Evolutionary conservation across 2,113 vertebrate genomes (phyloP).

Genomic region (Perca flavescens): DNA sequence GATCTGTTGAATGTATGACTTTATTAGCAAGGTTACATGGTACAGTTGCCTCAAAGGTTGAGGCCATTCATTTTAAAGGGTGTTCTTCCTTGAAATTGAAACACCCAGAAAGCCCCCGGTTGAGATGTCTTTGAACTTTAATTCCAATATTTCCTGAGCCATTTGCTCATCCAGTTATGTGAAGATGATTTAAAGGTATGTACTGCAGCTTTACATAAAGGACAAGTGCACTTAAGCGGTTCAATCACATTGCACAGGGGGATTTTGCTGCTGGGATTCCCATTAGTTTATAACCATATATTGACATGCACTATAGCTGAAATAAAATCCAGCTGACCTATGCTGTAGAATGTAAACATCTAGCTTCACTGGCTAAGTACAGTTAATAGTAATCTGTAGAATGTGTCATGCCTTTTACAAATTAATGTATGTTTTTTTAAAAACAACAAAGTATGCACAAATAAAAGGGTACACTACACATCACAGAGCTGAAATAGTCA

Average conservation of each 20-base stretch:
- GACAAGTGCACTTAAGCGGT: constrained; percentile 49
- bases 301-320: constrained; percentile 38
- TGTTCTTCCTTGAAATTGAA: constrained; percentile 17
- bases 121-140: constrained; percentile 39
- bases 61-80: not conserved
- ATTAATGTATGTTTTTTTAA: not conserved
- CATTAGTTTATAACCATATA: constrained; percentile 51
- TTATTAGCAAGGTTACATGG: not conserved
- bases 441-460: not conserved
- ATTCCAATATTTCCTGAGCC: constrained; percentile 23
- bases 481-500: not conserved
- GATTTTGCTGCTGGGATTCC: constrained; percentile 36
- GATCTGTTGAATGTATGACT: constrained; percentile 4
- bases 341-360: constrained; percentile 19
- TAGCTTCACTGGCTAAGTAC: not conserved
- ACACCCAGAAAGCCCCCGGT: constrained; percentile 16
- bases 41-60: not conserved
- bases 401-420: not conserved
- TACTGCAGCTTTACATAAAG: constrained; percentile 26
- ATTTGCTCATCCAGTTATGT: constrained; percentile 44
- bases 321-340: constrained; percentile 13
- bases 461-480: not conserved
- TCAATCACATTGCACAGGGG: constrained; percentile 33
- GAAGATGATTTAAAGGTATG: constrained; percentile 46
- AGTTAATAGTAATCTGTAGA: not conserved